Evolutionary conservation across 1,140 invertebrate genomes (phyloP).

Genomic region (Pteromalus puparum): DNA sequence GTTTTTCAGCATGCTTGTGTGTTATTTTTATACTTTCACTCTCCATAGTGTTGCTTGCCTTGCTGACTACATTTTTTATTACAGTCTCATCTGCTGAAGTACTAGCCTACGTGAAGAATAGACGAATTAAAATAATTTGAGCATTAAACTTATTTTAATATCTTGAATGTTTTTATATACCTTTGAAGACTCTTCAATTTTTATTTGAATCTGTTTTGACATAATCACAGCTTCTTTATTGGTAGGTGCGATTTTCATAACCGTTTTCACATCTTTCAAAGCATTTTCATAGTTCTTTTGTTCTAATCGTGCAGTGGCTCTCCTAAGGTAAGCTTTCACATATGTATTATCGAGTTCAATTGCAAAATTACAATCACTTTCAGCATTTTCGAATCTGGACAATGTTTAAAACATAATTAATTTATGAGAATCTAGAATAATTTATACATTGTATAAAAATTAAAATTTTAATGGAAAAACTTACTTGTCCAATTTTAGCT

Average conservation of each 20-base stretch:
- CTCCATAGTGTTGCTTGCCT: neutral
- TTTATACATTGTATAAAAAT: neutral
- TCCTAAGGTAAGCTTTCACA: conserved; percentile 86
- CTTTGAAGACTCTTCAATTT: conserved; percentile 70
- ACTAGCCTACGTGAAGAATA: neutral
- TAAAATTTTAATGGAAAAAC: conserved; percentile 53
- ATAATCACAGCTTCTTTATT: conserved; percentile 80
- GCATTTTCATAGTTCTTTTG: conserved; percentile 82
- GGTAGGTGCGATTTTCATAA: conserved; percentile 83
- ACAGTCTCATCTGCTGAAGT: neutral
- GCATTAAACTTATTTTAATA: neutral
- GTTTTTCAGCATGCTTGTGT: conserved; percentile 2
- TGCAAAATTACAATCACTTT: conserved; percentile 84
- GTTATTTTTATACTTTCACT: conserved; percentile 4
- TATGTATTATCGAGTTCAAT: conserved; percentile 84
- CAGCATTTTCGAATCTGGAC: conserved; percentile 82
- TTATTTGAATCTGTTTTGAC: conserved; percentile 76
- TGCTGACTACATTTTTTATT: neutral
- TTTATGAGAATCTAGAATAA: neutral
- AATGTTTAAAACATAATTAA: conserved; percentile 53
- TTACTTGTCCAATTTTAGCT: conserved; percentile 89
- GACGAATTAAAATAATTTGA: neutral
- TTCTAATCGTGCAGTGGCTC: conserved; percentile 82
- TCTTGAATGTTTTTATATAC: conserved; percentile 32
- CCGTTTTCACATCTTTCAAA: conserved; percentile 79